Percentiles rank a stretch among this genome's conserved stretches.
phyloP scores from a whole-genome alignment of 2,888 invertebrate species.

The Folsomia candida region DNA sequence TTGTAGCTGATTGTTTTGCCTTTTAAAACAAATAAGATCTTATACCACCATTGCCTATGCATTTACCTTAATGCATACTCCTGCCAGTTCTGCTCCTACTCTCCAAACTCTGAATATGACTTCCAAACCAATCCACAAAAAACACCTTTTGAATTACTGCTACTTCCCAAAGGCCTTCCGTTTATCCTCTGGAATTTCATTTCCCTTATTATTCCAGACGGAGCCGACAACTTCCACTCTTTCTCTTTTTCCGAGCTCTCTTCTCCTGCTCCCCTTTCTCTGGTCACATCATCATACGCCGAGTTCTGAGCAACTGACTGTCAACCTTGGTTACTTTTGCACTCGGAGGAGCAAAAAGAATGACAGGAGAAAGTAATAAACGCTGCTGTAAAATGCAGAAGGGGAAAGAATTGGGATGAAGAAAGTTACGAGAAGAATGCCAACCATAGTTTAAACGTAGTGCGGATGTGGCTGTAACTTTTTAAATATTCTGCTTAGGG shows the following conservation, averaged over 20 bases:
- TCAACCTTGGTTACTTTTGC: neutral
- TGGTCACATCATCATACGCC: neutral
- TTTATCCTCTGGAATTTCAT: constrained; percentile 1
- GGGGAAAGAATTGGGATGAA: neutral
- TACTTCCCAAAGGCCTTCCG: neutral
- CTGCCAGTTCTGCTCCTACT: neutral
- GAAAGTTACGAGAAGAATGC: neutral
- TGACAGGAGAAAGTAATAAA: constrained; percentile 6
- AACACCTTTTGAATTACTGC: constrained; percentile 1
- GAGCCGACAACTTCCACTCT: neutral
- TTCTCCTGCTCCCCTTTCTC: neutral
- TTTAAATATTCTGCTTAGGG: neutral
- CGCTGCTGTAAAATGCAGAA: neutral
- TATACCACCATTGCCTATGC: neutral
- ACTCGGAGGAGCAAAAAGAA: neutral
- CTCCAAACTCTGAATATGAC: neutral
- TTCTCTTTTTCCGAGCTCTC: neutral
- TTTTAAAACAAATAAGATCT: constrained; percentile 6
- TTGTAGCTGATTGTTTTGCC: constrained; percentile 5
- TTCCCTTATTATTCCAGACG: neutral
- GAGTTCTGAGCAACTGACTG: neutral
- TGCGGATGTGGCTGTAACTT: neutral
- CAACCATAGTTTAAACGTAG: neutral
- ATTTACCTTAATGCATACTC: too few relatives aligned
- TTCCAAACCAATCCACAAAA: neutral